Evolutionary conservation across 2,113 vertebrate genomes (phyloP).

Genomic region (Rhinolophus sinicus): DNA sequence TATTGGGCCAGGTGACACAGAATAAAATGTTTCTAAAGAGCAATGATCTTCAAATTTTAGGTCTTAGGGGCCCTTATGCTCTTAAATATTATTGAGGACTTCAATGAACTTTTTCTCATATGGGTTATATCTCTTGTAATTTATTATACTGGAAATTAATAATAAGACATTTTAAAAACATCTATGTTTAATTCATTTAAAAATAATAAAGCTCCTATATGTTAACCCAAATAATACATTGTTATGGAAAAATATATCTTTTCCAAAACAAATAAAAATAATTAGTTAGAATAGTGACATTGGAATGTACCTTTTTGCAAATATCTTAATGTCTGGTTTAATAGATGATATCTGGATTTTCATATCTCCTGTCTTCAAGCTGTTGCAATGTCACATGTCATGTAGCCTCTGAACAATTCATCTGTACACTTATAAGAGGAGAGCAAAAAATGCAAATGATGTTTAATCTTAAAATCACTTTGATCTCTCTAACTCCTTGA

Average conservation of each 20-base stretch:
- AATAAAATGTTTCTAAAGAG: not conserved
- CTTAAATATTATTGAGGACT: not conserved
- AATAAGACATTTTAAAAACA: not conserved
- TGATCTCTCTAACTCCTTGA: not conserved
- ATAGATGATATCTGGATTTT: not conserved
- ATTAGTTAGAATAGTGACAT: not conserved
- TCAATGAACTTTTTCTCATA: not conserved
- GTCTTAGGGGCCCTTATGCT: not conserved
- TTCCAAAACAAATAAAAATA: not conserved
- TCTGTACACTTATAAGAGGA: not conserved
- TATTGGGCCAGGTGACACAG: not conserved
- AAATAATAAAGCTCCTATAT: not conserved
- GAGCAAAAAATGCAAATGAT: not conserved
- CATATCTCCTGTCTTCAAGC: not conserved
- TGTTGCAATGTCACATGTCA: not conserved
- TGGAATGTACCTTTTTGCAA: not conserved
- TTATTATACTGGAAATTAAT: not conserved
- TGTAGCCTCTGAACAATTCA: not conserved
- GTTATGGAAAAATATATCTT: not conserved
- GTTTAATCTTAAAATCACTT: not conserved
- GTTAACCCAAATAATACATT: not conserved
- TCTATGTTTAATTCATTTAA: not conserved
- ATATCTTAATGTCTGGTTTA: not conserved
- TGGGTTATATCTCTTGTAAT: not conserved
- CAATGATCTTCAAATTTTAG: not conserved